These are phyloP conservation scores for Bradysia coprophila DNA, from an alignment of 1,140 invertebrate genomes.

Conservation along the genomic window DNA sequence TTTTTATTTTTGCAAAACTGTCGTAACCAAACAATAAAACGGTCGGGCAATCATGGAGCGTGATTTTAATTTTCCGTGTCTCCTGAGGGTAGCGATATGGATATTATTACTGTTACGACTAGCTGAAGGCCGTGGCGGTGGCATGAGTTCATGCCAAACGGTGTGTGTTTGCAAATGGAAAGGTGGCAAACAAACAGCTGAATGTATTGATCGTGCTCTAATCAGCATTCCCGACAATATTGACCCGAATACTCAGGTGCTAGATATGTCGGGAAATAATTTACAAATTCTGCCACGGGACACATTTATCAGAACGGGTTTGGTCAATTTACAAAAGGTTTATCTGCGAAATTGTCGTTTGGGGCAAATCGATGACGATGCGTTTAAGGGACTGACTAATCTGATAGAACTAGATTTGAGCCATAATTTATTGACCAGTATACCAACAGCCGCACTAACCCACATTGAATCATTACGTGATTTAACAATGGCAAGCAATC, in stretches of 20 bases:
- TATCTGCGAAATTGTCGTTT: slow-evolving; percentile 65
- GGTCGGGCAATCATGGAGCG: background rate
- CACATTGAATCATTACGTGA: slow-evolving; percentile 64
- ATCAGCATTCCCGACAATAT: slow-evolving; percentile 65
- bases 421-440: slow-evolving; percentile 53
- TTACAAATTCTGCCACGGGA: slow-evolving; percentile 61
- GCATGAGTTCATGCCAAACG: slow-evolving; percentile 30
- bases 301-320: slow-evolving; percentile 55
- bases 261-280: slow-evolving; percentile 74
- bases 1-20: background rate
- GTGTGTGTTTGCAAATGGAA: slow-evolving; percentile 85
- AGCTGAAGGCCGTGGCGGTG: background rate
- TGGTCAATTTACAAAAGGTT: slow-evolving; percentile 72
- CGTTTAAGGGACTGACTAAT: slow-evolving; percentile 68
- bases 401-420: slow-evolving; percentile 75
- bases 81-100: background rate
- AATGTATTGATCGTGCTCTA: slow-evolving; percentile 63
- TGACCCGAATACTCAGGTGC: slow-evolving; percentile 72
- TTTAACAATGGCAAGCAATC: slow-evolving; percentile 59
- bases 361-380: slow-evolving; percentile 63
- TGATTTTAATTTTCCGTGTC: background rate
- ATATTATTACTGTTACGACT: background rate
- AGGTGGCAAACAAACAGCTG: slow-evolving; percentile 75
- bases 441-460: slow-evolving; percentile 59
- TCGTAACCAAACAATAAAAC: too few relatives aligned